Percentiles rank a stretch among this genome's conserved stretches.
Conservation (phyloP, 1,140 invertebrate species). For the Adelges cooleyi region DNA sequence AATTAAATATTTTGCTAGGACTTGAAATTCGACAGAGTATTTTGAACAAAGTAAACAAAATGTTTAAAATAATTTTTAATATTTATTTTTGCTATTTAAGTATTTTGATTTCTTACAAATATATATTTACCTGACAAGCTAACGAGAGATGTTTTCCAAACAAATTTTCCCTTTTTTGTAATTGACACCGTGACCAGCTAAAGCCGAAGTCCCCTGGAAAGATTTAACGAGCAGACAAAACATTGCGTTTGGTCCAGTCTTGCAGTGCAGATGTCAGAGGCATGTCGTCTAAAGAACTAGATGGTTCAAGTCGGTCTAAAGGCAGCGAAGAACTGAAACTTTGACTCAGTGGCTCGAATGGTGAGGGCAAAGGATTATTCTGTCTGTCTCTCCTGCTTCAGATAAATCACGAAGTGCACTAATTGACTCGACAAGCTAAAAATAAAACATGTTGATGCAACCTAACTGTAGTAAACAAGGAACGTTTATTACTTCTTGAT, state of each 20-base stretch:
- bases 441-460: not conserved
- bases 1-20: too few relatives aligned
- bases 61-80: too few relatives aligned
- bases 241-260: constrained; percentile 75
- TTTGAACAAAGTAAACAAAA: too few relatives aligned
- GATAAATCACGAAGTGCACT: constrained; percentile 73
- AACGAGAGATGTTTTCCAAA: constrained; percentile 84
- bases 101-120: too few relatives aligned
- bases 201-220: constrained; percentile 68
- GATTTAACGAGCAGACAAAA: constrained; percentile 72
- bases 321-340: not conserved
- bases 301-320: not conserved
- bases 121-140: constrained; percentile 74
- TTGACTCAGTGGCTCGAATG: constrained; percentile 34
- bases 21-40: too few relatives aligned
- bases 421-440: constrained; percentile 73
- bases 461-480: not conserved
- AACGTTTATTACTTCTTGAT: constrained; percentile 48
- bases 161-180: constrained; percentile 53
- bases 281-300: constrained; percentile 28
- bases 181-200: constrained; percentile 57
- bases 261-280: constrained; percentile 50
- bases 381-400: constrained; percentile 71
- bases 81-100: too few relatives aligned
- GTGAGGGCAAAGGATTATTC: constrained; percentile 68